These are phyloP conservation scores for Meleagris gallopavo DNA, from an alignment of 2,113 vertebrate species.

Conservation along the genomic window DNA sequence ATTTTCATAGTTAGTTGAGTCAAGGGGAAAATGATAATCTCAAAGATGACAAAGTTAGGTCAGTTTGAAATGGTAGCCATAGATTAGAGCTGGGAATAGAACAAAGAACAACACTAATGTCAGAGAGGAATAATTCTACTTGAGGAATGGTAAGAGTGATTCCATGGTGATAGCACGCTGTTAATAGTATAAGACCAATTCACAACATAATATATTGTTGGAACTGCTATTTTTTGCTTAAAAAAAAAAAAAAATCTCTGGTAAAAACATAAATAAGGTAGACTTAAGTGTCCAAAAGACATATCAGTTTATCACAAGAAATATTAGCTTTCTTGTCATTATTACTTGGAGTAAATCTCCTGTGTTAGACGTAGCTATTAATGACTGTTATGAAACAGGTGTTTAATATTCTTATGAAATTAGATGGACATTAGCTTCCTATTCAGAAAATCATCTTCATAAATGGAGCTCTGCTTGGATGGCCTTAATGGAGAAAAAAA, in stretches of 20 bases:
- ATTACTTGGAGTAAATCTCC: not conserved
- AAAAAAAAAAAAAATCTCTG: too few species aligned
- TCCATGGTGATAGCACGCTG: not conserved
- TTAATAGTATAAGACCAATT: not conserved
- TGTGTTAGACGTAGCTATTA: not conserved
- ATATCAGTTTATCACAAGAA: not conserved
- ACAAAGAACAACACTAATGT: not conserved
- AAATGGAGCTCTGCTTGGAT: not conserved
- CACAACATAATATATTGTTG: not conserved
- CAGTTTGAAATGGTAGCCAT: not conserved
- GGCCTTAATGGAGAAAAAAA: not conserved
- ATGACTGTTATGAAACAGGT: not conserved
- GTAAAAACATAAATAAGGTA: not conserved
- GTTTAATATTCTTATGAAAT: not conserved
- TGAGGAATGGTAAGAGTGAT: not conserved
- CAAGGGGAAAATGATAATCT: not conserved
- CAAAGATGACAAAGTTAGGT: not conserved
- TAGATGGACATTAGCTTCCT: not conserved
- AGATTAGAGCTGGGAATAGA: not conserved
- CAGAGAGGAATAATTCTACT: not conserved
- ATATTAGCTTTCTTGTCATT: not conserved
- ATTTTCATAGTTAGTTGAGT: constrained; percentile 49
- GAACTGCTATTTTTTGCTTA: not conserved
- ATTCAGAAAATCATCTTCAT: not conserved
- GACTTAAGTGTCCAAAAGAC: not conserved